Base-by-base conservation (phyloP, 1,140 invertebrate genomes). In the Drosophila insularis region DNA sequence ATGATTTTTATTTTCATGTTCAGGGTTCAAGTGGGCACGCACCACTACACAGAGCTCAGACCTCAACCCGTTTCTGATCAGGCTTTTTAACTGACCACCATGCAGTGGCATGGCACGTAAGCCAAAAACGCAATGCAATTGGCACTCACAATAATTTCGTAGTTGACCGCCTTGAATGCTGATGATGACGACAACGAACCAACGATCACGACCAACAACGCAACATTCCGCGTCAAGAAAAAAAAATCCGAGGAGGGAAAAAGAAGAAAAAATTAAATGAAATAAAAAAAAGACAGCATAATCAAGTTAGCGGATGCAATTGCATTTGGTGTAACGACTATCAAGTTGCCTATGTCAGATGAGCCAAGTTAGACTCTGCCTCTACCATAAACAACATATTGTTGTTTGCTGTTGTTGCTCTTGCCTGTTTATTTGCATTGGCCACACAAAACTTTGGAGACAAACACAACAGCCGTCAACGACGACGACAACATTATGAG, bases 91-190 rank as follows among this genome's bases (percentile, higher is more conserved):
- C 27, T 27, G 27, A 2, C 43, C 27, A 65, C 13, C 35, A 54
- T 27, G 43, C 43, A 35, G 27, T 35, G 32, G 8, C 8, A 11
- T 35, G 66, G 74, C 74, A 77, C 74, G 74, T 71, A 73, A 65
- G 74, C 67, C 76, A 63, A 50, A 43, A 50, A 50, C 43, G 43
- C 43, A 55, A 40, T 54, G 69, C 84, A 82, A 84, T 84, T 87
- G 80, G 80, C 82, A 89, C 82, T 89, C 71, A 50, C 19, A 65
- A 68, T 84, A 78, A 68, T 64, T 72, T 68, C 68, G 58, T 71
- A 68, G 80, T 80, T 89, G 84, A 89, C 84, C 80, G 84, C 68
- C 84, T 80, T 89, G 84, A 82, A 89, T 89, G 84, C 85, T 89
- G 84, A 89, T 89, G 84, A 78, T 82, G 81, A 86, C 79, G 61